Percentiles rank a stretch among this genome's conserved stretches.
phyloP scores from a whole-genome alignment of 2,113 vertebrate genomes.

The Sinocyclocheilus anshuiensis region DNA sequence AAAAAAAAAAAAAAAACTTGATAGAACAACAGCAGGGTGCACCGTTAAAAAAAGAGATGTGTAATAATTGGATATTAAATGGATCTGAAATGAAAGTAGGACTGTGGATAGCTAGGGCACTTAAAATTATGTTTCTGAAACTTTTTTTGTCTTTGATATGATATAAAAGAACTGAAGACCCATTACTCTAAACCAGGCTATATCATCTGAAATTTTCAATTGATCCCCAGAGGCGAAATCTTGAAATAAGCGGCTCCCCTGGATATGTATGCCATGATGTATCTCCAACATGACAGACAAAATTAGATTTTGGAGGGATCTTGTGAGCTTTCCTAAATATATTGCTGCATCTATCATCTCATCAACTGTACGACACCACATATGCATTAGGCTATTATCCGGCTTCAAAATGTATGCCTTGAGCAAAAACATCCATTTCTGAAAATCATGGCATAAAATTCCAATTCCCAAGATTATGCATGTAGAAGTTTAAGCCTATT shows the following conservation, averaged over 20 bases:
- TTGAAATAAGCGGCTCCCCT: slow-evolving; percentile 18
- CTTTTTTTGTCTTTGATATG: slow-evolving; percentile 19
- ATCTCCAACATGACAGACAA: slow-evolving; percentile 36
- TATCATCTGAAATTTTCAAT: slow-evolving; percentile 31
- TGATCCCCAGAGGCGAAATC: slow-evolving; percentile 34
- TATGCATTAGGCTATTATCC: slow-evolving; percentile 17
- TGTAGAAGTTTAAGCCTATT: too few relatives aligned
- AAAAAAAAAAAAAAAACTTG: background rate
- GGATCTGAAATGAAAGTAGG: slow-evolving; percentile 19
- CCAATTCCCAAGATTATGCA: background rate
- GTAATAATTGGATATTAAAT: slow-evolving; percentile 32
- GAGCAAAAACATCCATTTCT: slow-evolving; percentile 55
- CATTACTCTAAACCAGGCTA: slow-evolving; percentile 13
- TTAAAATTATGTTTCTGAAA: slow-evolving; percentile 6
- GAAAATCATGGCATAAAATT: slow-evolving; percentile 3
- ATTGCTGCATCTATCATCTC: slow-evolving; percentile 46
- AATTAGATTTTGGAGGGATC: slow-evolving; percentile 44
- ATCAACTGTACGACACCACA: slow-evolving; percentile 38
- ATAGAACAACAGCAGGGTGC: slow-evolving; percentile 13
- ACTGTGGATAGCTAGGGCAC: slow-evolving; percentile 4
- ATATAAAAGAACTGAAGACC: slow-evolving; percentile 29
- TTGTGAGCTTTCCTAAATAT: slow-evolving; percentile 46
- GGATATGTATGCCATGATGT: slow-evolving; percentile 15
- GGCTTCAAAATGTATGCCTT: slow-evolving; percentile 4
- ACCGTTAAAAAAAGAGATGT: background rate